phyloP scores from a whole-genome alignment of 2,888 invertebrate species.

The Stegophylla sp. region DNA sequence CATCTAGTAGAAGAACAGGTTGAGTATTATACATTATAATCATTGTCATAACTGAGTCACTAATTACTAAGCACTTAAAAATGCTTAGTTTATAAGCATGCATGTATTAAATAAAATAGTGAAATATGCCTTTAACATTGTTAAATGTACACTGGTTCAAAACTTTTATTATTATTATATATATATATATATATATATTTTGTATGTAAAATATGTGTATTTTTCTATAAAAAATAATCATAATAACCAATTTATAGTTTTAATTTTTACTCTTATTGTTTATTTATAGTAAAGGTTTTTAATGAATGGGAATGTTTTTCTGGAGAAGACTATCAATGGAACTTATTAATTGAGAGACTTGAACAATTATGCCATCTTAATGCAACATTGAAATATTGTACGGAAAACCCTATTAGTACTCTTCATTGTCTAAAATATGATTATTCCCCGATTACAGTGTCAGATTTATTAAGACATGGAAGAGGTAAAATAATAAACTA shows the following conservation, averaged over 20 bases:
- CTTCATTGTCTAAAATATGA: slow-evolving; percentile 49
- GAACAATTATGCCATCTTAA: slow-evolving; percentile 86
- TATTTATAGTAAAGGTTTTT: slow-evolving; percentile 47
- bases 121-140: no score
- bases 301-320: slow-evolving; percentile 60
- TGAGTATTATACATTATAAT: neutral
- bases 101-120: no score
- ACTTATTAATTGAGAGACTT: slow-evolving; percentile 82
- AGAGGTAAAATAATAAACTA: slow-evolving; percentile 25
- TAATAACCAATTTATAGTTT: slow-evolving; percentile 11
- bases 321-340: slow-evolving; percentile 76
- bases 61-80: no score
- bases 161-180: no score
- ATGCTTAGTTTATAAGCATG: no score
- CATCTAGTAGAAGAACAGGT: slow-evolving; percentile 63
- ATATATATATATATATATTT: no score
- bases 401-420: slow-evolving; percentile 19
- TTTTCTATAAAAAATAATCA: no score
- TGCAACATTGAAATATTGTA: slow-evolving; percentile 61
- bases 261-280: slow-evolving; percentile 1
- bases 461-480: slow-evolving; percentile 47
- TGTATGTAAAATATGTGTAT: no score
- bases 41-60: neutral
- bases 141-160: no score
- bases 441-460: slow-evolving; percentile 32